A percentile compares a stretch with the other conserved stretches of the same genome.
These are phyloP conservation scores for Rallus crepitans DNA, from an alignment of 2,797 vertebrate species.

Conservation along the genomic window DNA sequence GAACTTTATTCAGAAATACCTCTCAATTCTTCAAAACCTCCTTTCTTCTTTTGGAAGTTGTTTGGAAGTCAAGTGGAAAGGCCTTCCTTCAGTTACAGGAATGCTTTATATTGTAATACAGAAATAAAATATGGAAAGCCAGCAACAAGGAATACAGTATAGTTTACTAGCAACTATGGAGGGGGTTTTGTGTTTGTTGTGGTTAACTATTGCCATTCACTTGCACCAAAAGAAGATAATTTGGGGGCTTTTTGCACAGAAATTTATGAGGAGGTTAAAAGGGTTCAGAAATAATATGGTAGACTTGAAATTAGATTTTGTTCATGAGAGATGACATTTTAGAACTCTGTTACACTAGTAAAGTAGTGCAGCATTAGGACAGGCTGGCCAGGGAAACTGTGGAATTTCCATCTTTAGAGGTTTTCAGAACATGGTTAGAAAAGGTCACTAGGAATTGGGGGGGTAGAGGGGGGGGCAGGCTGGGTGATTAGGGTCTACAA, in stretches of 20 bases:
- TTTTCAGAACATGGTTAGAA: not conserved
- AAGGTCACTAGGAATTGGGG: not conserved
- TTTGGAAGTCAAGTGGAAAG: not conserved
- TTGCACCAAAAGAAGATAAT: not conserved
- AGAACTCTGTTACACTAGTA: not conserved
- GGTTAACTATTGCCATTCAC: not conserved
- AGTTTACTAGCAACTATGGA: not conserved
- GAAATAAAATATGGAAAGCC: not conserved
- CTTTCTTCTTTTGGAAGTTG: not conserved
- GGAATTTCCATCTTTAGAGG: not conserved
- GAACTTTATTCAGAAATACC: not conserved
- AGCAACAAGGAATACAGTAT: not conserved
- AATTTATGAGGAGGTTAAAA: not conserved
- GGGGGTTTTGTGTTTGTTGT: not conserved
- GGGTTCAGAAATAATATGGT: not conserved
- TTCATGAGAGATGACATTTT: not conserved
- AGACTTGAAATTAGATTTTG: not conserved
- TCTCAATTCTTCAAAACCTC: not conserved
- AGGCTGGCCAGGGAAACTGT: not conserved
- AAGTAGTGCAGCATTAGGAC: not conserved
- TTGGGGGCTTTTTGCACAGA: rapidly evolving
- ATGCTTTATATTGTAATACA: not conserved
- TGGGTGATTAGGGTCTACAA: not conserved
- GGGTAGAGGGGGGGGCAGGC: too few relatives aligned
- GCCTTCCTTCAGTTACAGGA: not conserved